Evolutionary conservation across 2,113 vertebrate genomes (phyloP), one percentile per base, ranked within the genome.

Genomic region (Shinisaurus crocodilurus): DNA sequence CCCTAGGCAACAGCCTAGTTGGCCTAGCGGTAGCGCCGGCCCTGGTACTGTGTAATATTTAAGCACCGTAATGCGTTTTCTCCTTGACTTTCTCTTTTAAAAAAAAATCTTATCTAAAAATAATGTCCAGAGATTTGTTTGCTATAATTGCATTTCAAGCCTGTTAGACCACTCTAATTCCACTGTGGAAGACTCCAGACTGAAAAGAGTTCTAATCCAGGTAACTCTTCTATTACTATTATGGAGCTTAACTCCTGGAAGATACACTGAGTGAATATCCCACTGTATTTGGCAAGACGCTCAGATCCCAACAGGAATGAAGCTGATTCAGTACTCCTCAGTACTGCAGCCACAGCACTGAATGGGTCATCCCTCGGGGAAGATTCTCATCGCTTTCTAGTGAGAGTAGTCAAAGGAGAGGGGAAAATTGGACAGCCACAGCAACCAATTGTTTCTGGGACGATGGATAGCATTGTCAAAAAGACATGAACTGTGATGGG

Each of bases 321-420:
- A 32, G 57, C 20, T 29, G 83, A 48, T 3, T 54, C 20, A 12
- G 5, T 9, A 9, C 3, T 40, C 65, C 37, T 90, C 86, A 72
- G 63, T 32, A n/a, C 10, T 60, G 32, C 82, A 90, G 0, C 0
- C 16, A 48, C 5, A 0, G 0, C 34, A 29, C 57, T 23, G 34
- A 70, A 54, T 3, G 0, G 1, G 27, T 23, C 85, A 12, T 0
- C 85, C 63, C 18, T 63, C 13, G 27, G 80, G 69, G 76, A 54
- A 10, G 7, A 75, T 91, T 88, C n/a, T 79, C 18, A 18, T 32
- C 45, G 40, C 65, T 23, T n/a, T 34, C 27, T 1, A 43, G 9
- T 2, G 82, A 20, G 50, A 89, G 84, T 15, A 88, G 45, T 79
- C 34, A n/a, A 32, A 65, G 77, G 54, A 1, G 37, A 81, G 89